phyloP scores from a whole-genome alignment of 2,113 vertebrate species.

The Brachyhypopomus occidentalis region DNA sequence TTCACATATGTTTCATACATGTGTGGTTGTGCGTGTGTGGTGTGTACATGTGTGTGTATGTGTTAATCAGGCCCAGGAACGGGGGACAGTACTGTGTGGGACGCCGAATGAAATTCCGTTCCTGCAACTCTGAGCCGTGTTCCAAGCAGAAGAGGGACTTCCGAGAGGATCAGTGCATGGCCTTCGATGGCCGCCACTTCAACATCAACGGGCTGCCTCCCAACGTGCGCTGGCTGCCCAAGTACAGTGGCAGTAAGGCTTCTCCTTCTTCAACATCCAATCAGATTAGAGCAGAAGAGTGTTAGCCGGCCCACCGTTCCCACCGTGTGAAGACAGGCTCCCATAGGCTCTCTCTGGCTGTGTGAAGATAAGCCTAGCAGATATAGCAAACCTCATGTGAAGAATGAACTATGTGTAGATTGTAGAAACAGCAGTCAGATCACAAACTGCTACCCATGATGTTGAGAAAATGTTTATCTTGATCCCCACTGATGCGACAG shows the following conservation, averaged over 20 bases:
- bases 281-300: not conserved
- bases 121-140: conserved; percentile 94
- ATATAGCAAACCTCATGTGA: too few species aligned
- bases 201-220: conserved; percentile 97
- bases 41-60: conserved; percentile 6
- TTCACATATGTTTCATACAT: too few species aligned
- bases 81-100: conserved; percentile 95
- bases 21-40: not conserved
- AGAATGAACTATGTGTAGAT: too few species aligned
- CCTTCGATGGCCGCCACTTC: conserved; percentile 93
- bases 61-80: conserved; percentile 82
- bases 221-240: conserved; percentile 95
- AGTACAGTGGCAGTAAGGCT: conserved; percentile 96
- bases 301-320: not conserved
- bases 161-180: conserved; percentile 92
- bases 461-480: too few species aligned
- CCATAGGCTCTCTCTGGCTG: too few species aligned
- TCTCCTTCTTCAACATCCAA: not conserved
- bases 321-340: too few species aligned
- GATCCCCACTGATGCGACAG: too few species aligned
- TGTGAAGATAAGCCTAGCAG: too few species aligned
- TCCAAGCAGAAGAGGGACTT: conserved; percentile 91
- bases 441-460: too few species aligned
- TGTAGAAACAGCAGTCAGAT: too few species aligned
- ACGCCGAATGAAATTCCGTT: conserved; percentile 96